Percentiles rank a stretch among this genome's conserved stretches.
phyloP scores from a whole-genome alignment of 1,140 invertebrate species.

The Megathymus violae region DNA sequence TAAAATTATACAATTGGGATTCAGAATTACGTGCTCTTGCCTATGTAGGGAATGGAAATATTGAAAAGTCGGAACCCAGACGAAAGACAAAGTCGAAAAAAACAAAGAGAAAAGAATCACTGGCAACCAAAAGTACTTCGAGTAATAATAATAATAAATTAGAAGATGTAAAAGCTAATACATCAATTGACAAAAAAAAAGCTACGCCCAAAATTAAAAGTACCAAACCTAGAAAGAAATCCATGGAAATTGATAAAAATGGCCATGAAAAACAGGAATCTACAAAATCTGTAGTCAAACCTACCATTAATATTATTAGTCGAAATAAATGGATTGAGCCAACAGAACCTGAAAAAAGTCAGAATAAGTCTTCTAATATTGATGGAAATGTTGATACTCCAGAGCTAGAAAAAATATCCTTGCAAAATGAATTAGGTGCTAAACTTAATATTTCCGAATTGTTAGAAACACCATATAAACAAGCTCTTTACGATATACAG shows the following conservation, averaged over 20 bases:
- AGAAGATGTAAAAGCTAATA: conserved; percentile 32
- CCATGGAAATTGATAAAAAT: conserved; percentile 4
- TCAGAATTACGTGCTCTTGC: conserved; percentile 60
- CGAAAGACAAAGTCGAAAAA: conserved; percentile 34
- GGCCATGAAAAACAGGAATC: conserved; percentile 14
- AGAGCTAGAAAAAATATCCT: conserved; percentile 61
- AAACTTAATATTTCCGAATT: conserved; percentile 75
- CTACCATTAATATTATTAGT: conserved; percentile 60
- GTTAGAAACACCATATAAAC: conserved; percentile 76
- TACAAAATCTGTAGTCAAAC: conserved; percentile 42
- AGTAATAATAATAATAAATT: conserved; percentile 9
- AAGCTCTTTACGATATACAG: conserved; percentile 77
- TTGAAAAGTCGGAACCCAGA: conserved; percentile 27
- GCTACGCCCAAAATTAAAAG: conserved; percentile 25
- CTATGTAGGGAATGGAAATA: conserved; percentile 29
- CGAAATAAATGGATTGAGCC: conserved; percentile 34
- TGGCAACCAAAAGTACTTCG: conserved; percentile 11
- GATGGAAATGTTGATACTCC: conserved; percentile 61
- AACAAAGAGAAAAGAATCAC: conserved; percentile 30
- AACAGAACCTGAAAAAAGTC: conserved; percentile 41
- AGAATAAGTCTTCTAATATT: conserved; percentile 49
- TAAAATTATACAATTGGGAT: conserved; percentile 66
- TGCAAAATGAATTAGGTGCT: conserved; percentile 70
- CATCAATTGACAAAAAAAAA: conserved; percentile 14
- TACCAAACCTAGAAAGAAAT: conserved; percentile 40